These are phyloP conservation scores for Onychorhynchus coronatus DNA, from an alignment of 2,113 vertebrate species.

Conservation along the genomic window DNA sequence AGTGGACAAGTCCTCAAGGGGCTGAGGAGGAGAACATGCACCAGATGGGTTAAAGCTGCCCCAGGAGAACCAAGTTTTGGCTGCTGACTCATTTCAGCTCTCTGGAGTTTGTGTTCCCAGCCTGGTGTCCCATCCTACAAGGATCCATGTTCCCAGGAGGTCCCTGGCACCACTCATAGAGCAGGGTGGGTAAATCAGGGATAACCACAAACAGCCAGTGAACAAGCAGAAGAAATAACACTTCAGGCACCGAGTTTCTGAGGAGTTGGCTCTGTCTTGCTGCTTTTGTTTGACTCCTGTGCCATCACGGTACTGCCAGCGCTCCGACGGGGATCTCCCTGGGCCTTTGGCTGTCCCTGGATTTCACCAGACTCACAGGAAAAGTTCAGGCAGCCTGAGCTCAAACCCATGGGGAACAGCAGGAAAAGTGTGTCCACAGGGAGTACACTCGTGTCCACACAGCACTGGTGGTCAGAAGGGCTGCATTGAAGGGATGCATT, in stretches of 20 bases:
- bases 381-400: background rate
- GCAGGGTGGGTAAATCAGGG: background rate
- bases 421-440: background rate
- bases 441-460: background rate
- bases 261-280: background rate
- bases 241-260: background rate
- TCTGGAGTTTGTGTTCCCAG: background rate
- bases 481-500: background rate
- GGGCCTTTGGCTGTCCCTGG: accelerated
- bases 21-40: background rate
- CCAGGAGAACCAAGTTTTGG: accelerated
- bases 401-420: background rate
- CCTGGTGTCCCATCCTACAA: background rate
- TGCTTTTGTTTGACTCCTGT: background rate
- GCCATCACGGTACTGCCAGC: accelerated
- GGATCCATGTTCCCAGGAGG: background rate
- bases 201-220: background rate
- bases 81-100: background rate
- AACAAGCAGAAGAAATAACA: background rate
- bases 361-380: background rate
- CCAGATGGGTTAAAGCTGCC: background rate
- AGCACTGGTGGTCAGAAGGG: background rate
- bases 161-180: background rate
- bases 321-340: accelerated
- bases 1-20: accelerated